phyloP scores from a whole-genome alignment of 2,113 vertebrate genomes.

The Albula glossodonta region DNA sequence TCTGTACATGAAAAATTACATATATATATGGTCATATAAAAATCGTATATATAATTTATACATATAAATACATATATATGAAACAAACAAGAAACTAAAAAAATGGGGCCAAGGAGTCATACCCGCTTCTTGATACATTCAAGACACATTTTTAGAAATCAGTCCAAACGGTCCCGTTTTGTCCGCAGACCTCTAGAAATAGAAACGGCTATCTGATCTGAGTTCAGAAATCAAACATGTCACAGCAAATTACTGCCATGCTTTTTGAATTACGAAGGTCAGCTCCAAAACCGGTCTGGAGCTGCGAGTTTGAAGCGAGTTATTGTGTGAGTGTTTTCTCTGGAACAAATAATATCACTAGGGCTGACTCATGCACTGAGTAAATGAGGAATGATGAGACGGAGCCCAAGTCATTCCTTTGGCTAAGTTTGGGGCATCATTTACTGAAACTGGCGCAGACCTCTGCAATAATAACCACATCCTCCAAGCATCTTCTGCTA shows the following conservation, averaged over 20 bases:
- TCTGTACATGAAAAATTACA: no score
- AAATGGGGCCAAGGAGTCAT: conserved; percentile 25
- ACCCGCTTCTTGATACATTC: conserved; percentile 38
- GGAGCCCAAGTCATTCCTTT: conserved; percentile 69
- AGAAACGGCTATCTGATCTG: conserved; percentile 74
- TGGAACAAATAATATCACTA: conserved; percentile 78
- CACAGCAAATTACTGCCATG: conserved; percentile 78
- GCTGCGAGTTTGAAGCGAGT: conserved; percentile 25
- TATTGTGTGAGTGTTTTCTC: conserved; percentile 66
- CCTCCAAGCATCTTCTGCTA: conserved; percentile 73
- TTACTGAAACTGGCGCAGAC: conserved; percentile 72
- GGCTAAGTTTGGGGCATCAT: conserved; percentile 77
- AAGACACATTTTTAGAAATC: conserved; percentile 47
- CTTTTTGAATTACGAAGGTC: conserved; percentile 73
- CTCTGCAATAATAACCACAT: conserved; percentile 76
- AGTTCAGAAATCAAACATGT: conserved; percentile 80
- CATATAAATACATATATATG: background rate
- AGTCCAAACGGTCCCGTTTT: conserved; percentile 44
- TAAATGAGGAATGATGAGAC: conserved; percentile 71
- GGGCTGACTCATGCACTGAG: conserved; percentile 72
- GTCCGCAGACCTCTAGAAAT: conserved; percentile 54
- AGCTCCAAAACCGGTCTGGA: conserved; percentile 55
- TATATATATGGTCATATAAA: no score
- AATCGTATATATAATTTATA: background rate
- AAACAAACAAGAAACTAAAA: background rate